Evolutionary conservation across 2,797 vertebrate species (phyloP).

Genomic region (Rhodeus uyekii): DNA sequence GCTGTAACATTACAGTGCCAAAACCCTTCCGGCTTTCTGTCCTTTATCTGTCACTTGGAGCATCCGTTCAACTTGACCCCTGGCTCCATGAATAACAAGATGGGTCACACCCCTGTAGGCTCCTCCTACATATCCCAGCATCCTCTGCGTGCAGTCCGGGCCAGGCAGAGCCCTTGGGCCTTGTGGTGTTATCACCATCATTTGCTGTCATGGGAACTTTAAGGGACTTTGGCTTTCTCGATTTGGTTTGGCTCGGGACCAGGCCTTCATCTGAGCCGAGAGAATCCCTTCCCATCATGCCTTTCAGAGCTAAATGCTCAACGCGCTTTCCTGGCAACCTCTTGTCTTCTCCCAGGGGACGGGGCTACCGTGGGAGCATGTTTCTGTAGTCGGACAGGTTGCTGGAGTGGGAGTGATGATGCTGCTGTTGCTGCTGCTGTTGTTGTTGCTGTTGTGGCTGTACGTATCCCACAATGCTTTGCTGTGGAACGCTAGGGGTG

Average conservation of each 20-base stretch:
- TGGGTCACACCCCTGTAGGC: conserved; percentile 1
- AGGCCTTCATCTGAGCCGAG: conserved; percentile 12
- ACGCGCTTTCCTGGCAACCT: conserved; percentile 31
- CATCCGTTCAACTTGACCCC: conserved; percentile 12
- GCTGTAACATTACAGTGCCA: conserved; percentile 24
- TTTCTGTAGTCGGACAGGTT: conserved; percentile 82
- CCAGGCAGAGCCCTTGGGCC: conserved; percentile 20
- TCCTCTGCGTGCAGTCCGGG: conserved; percentile 39
- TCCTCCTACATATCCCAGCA: conserved; percentile 38
- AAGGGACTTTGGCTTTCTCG: conserved; percentile 54
- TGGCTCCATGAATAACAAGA: not conserved
- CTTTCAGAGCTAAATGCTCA: conserved; percentile 46
- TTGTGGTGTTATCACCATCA: not conserved
- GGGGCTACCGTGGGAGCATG: conserved; percentile 80
- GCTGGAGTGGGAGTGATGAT: conserved; percentile 76
- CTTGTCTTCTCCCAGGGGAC: conserved; percentile 44
- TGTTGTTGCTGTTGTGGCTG: conserved; percentile 75
- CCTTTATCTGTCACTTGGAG: not conserved
- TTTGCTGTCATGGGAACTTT: conserved; percentile 45
- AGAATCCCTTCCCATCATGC: conserved; percentile 51
- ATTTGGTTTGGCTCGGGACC: conserved; percentile 52
- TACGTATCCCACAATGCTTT: conserved; percentile 79
- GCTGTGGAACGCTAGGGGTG: conserved; percentile 70
- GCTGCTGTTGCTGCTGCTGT: conserved; percentile 77
- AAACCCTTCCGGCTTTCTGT: conserved; percentile 9